These are phyloP conservation scores for Spondyliosoma cantharus DNA, from an alignment of 2,797 vertebrate species.

Conservation along the genomic window DNA sequence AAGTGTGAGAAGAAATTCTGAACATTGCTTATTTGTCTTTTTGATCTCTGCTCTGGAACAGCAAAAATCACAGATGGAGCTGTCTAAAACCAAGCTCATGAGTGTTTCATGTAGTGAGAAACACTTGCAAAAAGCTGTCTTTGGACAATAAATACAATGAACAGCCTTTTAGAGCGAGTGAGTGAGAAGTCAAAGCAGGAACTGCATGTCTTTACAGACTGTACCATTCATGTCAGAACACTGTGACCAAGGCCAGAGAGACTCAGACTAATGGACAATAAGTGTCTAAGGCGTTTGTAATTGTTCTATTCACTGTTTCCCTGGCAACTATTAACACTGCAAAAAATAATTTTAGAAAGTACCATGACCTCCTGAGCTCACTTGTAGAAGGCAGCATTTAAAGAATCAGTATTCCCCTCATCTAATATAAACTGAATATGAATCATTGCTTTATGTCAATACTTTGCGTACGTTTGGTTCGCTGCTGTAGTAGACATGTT, in stretches of 20 bases:
- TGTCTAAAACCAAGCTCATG: conserved; percentile 36
- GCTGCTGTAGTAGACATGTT: background rate
- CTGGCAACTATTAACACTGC: conserved; percentile 27
- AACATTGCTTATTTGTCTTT: conserved; percentile 23
- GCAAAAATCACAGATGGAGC: conserved; percentile 42
- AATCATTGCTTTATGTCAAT: background rate
- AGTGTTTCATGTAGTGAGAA: conserved; percentile 29
- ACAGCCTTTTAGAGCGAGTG: conserved; percentile 32
- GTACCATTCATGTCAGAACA: conserved; percentile 22
- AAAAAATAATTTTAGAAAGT: background rate
- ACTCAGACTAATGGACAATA: conserved; percentile 2
- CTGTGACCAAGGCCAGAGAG: conserved; percentile 14
- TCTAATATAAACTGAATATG: background rate
- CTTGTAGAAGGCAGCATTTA: background rate
- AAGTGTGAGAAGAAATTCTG: conserved; percentile 12
- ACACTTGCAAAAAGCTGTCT: conserved; percentile 46
- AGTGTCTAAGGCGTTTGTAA: background rate
- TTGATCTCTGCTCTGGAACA: conserved; percentile 35
- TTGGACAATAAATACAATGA: conserved; percentile 45
- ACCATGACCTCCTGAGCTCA: conserved; percentile 22
- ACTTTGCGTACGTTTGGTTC: too few relatives aligned
- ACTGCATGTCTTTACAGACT: conserved; percentile 1
- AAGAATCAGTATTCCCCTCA: background rate
- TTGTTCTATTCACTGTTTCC: conserved; percentile 27
- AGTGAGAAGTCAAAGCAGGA: conserved; percentile 32